These are phyloP conservation scores for Orthosia gothica DNA, from an alignment of 2,888 invertebrate species.

Conservation along the genomic window DNA sequence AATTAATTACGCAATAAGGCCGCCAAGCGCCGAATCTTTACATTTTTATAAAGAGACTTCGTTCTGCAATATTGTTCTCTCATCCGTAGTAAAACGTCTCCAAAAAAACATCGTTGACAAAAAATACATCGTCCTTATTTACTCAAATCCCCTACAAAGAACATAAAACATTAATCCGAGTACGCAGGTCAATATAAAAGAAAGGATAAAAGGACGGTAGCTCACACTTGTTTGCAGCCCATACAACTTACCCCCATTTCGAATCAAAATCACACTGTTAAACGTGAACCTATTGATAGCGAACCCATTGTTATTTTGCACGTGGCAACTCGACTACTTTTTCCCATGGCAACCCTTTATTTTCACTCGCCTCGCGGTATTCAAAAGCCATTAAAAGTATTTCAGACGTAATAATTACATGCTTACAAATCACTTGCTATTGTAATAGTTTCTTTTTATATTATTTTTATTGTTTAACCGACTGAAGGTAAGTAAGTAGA, in stretches of 20 bases:
- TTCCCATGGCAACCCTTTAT: constrained; percentile 71
- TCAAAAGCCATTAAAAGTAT: constrained; percentile 45
- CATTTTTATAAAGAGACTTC: not conserved
- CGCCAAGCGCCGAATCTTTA: not conserved
- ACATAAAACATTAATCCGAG: constrained; percentile 33
- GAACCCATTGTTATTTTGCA: constrained; percentile 73
- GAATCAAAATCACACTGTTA: constrained; percentile 50
- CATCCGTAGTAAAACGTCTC: not conserved
- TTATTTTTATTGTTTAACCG: constrained; percentile 13
- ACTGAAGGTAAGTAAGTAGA: constrained; percentile 2
- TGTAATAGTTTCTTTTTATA: constrained; percentile 21
- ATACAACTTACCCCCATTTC: constrained; percentile 47
- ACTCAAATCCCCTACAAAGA: constrained; percentile 20
- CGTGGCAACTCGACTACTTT: constrained; percentile 68
- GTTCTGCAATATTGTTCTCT: not conserved
- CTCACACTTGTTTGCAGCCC: constrained; percentile 35
- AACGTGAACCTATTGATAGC: constrained; percentile 61
- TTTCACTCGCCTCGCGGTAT: constrained; percentile 45
- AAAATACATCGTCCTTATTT: constrained; percentile 8
- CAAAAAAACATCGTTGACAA: not conserved
- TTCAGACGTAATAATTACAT: constrained; percentile 52
- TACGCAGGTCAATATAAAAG: constrained; percentile 42
- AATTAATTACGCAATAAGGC: too few relatives aligned
- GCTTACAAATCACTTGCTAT: constrained; percentile 10
- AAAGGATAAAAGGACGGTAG: constrained; percentile 40